Evolutionary conservation across 2,113 vertebrate species (phyloP).

Genomic region (Pterocles burchelli): DNA sequence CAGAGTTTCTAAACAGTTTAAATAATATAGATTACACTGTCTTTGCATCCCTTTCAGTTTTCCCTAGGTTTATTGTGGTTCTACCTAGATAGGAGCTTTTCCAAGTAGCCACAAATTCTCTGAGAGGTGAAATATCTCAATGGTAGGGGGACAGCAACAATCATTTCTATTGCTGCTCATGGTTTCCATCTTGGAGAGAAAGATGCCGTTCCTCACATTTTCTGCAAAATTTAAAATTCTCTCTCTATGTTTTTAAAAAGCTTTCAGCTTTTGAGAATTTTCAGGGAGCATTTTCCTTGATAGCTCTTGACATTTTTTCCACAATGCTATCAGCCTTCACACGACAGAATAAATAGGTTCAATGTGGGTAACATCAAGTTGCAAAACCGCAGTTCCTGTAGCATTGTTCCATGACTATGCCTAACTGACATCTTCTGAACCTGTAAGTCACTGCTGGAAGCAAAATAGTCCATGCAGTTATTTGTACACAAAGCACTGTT

Average conservation of each 20-base stretch:
- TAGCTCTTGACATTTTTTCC: neutral
- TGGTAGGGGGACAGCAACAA: neutral
- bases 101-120: neutral
- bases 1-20: neutral
- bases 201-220: neutral
- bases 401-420: neutral
- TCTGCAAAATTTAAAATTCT: neutral
- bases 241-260: neutral
- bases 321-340: neutral
- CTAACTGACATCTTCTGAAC: neutral
- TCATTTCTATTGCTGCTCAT: neutral
- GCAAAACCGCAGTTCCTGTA: neutral
- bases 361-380: neutral
- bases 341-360: neutral
- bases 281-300: neutral
- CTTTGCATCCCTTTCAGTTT: neutral
- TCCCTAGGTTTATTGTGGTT: neutral
- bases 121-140: neutral
- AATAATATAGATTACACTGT: neutral
- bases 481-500: neutral
- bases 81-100: neutral
- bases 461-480: neutral
- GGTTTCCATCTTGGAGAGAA: neutral
- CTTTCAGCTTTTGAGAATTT: neutral
- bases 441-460: neutral